Percentiles rank a stretch among this genome's conserved stretches.
Conservation (phyloP, 2,113 vertebrate genomes). For the Brachionichthys hirsutus region DNA sequence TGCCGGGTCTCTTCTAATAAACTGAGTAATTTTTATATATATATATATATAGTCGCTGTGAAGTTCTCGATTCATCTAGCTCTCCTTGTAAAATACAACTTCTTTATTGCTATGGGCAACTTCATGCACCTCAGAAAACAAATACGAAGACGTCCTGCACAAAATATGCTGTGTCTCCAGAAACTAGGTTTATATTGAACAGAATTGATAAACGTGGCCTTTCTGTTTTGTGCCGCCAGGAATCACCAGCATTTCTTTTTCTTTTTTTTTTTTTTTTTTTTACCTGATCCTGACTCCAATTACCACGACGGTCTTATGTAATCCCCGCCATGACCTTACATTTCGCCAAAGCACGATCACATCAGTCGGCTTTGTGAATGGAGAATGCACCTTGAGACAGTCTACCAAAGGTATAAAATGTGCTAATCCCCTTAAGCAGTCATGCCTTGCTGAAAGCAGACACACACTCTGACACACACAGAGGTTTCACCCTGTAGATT, state of each 20-base stretch:
- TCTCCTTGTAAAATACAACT: neutral
- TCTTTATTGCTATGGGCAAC: neutral
- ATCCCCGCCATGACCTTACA: conserved; percentile 54
- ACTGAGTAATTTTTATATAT: neutral
- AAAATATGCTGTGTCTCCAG: neutral
- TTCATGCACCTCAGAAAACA: neutral
- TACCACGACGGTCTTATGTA: conserved; percentile 43
- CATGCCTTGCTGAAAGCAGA: conserved; percentile 17
- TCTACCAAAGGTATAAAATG: conserved; percentile 44
- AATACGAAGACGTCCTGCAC: neutral
- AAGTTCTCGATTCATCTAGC: neutral
- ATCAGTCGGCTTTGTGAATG: conserved; percentile 59
- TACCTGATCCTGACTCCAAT: conserved; percentile 27
- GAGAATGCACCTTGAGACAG: conserved; percentile 54
- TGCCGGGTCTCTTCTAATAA: neutral
- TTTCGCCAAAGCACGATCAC: conserved; percentile 45
- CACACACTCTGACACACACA: conserved; percentile 12
- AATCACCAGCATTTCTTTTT: conserved; percentile 21
- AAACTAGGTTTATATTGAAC: neutral
- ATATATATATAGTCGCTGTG: neutral
- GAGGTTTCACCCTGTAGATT: neutral
- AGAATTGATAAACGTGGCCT: too few species aligned
- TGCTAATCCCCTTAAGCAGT: conserved; percentile 64
- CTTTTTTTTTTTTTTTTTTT: conserved; percentile 12
- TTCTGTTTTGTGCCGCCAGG: too few species aligned